Evolutionary conservation across 1,140 invertebrate species (phyloP), one percentile per base, ranked within the genome.

Genomic region (Aethina tumida): DNA sequence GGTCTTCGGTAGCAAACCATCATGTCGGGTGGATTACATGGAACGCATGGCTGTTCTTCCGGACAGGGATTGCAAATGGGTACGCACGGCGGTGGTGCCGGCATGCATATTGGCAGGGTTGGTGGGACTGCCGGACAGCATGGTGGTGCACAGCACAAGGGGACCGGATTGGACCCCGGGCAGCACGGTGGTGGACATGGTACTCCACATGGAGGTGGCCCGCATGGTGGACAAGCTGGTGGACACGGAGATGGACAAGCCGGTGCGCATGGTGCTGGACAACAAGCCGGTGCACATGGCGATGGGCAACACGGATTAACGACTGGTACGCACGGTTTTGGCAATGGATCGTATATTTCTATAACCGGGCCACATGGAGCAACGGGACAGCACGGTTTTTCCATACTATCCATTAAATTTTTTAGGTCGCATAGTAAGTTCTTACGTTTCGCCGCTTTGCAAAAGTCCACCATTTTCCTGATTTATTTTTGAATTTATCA

Each of bases 1-100:
- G 52, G 50, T 35, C 47, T 46, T 24, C 54, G 27, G 30, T 58
- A 59, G 17, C 57, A 59, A 6, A 58, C 57, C 57, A 59, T 59
- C 55, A 59, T 58, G 34, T 56, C 52, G 4, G 57, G 57, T 18
- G 55, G 57, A 39, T 59, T 56, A 33, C 57, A 59, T 8, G 57
- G 57, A 3, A 59, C 57, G 37, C 57, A 59, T 0, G 57, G 55
- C 38, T 59, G 57, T 37, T 47, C 39, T 39, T 50, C 39, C n/a
- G 41, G 48, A 26, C 39, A 44, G 14, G 52, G 49, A 35, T 53
- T 49, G 33, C 47, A 46, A 3, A 56, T 29, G 2, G 58, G 55
- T 6, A 56, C 46, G 27, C 54, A 58, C 6, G 56, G 52, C 6
- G 56, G 49, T 7, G 52, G 50, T 16, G 45, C 48, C 10, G 57